phyloP scores from a whole-genome alignment of 2,797 vertebrate species.

The Channallabes apus region DNA sequence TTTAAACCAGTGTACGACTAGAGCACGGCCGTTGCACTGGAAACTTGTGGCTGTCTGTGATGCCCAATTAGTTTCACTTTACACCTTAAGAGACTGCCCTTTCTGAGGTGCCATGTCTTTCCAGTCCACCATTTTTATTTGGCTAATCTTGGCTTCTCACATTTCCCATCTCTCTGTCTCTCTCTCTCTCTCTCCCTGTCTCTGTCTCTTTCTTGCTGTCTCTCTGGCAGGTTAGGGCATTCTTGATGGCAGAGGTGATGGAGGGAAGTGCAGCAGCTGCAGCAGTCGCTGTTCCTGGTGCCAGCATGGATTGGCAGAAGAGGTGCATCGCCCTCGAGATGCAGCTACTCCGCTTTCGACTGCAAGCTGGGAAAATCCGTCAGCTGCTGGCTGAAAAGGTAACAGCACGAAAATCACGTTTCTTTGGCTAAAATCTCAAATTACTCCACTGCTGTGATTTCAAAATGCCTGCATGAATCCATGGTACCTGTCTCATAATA shows the following conservation, averaged over 20 bases:
- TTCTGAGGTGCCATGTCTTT: background rate
- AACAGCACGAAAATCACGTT: background rate
- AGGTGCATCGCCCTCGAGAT: constrained; percentile 86
- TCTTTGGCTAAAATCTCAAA: background rate
- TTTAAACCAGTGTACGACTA: constrained; percentile 6
- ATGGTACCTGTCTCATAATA: background rate
- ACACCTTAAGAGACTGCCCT: background rate
- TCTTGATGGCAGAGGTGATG: constrained; percentile 75
- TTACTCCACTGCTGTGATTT: background rate
- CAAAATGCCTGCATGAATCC: background rate
- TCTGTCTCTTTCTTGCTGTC: background rate
- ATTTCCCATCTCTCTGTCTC: background rate
- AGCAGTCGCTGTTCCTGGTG: constrained; percentile 40
- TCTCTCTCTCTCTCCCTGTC: background rate
- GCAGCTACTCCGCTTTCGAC: constrained; percentile 90
- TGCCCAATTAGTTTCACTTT: background rate
- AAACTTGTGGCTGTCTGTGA: background rate
- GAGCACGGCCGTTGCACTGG: background rate
- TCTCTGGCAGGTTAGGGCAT: constrained; percentile 35
- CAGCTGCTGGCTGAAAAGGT: constrained; percentile 94
- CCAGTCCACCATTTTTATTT: background rate
- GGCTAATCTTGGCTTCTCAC: background rate
- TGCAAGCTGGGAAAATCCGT: constrained; percentile 91
- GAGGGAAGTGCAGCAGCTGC: constrained; percentile 64
- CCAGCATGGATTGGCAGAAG: constrained; percentile 87